Evolutionary conservation across 2,888 invertebrate genomes (phyloP).

Genomic region (Platycheirus rosarum): DNA sequence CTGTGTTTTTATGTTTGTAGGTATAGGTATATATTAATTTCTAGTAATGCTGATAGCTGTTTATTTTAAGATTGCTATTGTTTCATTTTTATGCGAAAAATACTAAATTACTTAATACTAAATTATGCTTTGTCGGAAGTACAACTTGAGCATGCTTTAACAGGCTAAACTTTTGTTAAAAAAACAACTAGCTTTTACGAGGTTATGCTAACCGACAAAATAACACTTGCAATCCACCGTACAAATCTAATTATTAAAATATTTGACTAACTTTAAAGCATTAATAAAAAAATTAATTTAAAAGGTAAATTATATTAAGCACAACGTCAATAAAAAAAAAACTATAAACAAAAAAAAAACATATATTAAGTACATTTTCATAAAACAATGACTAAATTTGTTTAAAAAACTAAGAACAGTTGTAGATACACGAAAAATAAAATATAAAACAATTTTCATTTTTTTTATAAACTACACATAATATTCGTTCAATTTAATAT

Average conservation of each 20-base stretch:
- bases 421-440: slow-evolving; percentile 15
- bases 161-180: too few relatives aligned
- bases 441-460: slow-evolving; percentile 43
- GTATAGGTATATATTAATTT: neutral
- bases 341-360: slow-evolving; percentile 25
- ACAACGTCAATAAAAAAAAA: slow-evolving; percentile 38
- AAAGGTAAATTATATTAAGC: slow-evolving; percentile 10
- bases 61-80: slow-evolving; percentile 31
- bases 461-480: slow-evolving; percentile 30
- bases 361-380: slow-evolving; percentile 59
- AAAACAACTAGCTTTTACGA: too few relatives aligned
- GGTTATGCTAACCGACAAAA: too few relatives aligned
- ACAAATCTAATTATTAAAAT: neutral
- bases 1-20: slow-evolving; percentile 1
- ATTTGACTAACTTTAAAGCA: slow-evolving; percentile 45
- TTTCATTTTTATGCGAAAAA: slow-evolving; percentile 26
- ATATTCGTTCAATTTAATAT: slow-evolving; percentile 37
- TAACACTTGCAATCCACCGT: too few relatives aligned
- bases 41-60: slow-evolving; percentile 2
- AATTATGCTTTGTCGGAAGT: too few relatives aligned
- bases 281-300: slow-evolving; percentile 5
- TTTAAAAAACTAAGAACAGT: slow-evolving; percentile 50
- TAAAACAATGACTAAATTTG: slow-evolving; percentile 72
- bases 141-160: too few relatives aligned
- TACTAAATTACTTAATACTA: too few relatives aligned